phyloP scores from a whole-genome alignment of 2,113 vertebrate genomes.

The Pluvialis apricaria region DNA sequence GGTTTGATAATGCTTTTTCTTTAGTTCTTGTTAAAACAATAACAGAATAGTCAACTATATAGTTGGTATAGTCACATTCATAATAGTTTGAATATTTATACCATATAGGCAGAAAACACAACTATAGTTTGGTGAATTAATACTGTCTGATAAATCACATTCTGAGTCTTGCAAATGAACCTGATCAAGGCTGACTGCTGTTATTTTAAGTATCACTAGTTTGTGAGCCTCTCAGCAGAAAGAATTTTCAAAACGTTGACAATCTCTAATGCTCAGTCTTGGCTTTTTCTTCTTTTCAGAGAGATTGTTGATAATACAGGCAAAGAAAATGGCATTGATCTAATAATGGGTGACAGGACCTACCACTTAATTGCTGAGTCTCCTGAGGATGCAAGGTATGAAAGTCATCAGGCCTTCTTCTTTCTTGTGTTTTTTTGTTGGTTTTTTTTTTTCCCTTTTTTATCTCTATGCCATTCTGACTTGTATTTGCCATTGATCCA shows the following conservation, averaged over 20 bases:
- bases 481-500: not conserved
- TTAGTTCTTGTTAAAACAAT: not conserved
- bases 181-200: not conserved
- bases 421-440: too few relatives aligned
- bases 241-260: not conserved
- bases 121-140: not conserved
- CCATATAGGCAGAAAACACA: not conserved
- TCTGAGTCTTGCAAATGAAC: not conserved
- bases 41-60: not conserved
- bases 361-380: conserved; percentile 96
- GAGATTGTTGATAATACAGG: conserved; percentile 92
- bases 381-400: conserved; percentile 93
- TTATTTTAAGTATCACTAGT: not conserved
- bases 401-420: not conserved
- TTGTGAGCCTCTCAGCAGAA: not conserved
- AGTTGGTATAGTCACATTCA: not conserved
- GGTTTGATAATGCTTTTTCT: not conserved
- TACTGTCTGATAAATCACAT: not conserved
- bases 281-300: conserved; percentile 64
- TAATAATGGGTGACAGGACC: conserved; percentile 87
- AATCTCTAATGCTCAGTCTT: not conserved
- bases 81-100: not conserved
- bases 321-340: conserved; percentile 94
- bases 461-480: not conserved
- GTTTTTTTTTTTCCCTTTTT: not conserved